Base-by-base conservation (phyloP, 2,797 vertebrate genomes). In the Falco cherrug region DNA sequence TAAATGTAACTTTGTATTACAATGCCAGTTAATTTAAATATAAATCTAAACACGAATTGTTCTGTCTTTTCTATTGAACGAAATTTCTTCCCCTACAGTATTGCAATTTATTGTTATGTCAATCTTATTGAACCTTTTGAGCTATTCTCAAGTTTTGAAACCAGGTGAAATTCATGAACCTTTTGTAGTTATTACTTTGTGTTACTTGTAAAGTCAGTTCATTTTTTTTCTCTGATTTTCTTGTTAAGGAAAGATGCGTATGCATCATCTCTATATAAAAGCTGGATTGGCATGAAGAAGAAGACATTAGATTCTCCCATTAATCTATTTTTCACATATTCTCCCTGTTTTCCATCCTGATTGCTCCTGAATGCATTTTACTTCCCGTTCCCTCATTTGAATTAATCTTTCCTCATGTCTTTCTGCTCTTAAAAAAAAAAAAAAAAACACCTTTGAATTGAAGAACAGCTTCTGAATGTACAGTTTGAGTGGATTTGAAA, bases 41-140 rank as follows among this genome's bases (percentile, higher is more conserved):
- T 93, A 88, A 93, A 95, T 88, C 53, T 88, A 91, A 89, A 95
- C 50, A 33, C 28, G 28, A 81, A 64, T 93, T 85, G 20, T 84
- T 89, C 53, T 93, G 17, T 64, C 29, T 89, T 14, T 87, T 81
- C n/a, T 84, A 19, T 1, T 17, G 82, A 95, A 78, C 82, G 35
- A 71, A 88, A 67, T 79, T 54, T 90, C 39, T 90, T 81, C 9
- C 22, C 18, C 39, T 71, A 17, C 24, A 28, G 8, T 75, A n/a
- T 33, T 83, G 41, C 16, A 69, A 87, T 94, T 87, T 85, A 57
- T 87, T 90, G 21, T 69, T 91, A 33, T 83, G 91, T 87, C 76
- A 77, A 29, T 83, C 21, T 87, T 78, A 68, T 16, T 81, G 87
- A 91, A 65, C 39, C 57, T 95, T 93, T 79, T 84, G 74, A 84